Evolutionary conservation across 2,113 vertebrate genomes (phyloP).

Genomic region (Terrapene triunguis): DNA sequence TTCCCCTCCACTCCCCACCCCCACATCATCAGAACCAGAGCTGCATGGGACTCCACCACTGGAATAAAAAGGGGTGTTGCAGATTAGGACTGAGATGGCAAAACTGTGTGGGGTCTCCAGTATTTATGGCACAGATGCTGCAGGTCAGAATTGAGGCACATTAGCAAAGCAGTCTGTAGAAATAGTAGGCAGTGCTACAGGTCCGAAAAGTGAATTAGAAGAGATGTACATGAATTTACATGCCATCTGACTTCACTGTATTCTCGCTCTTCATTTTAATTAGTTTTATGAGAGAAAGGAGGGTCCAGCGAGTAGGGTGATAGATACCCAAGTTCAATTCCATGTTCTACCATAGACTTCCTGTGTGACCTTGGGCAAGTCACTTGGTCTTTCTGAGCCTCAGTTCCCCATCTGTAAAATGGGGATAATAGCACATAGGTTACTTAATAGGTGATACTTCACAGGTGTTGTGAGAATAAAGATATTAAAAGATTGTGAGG

Average conservation of each 20-base stretch:
- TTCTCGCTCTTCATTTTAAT: background rate
- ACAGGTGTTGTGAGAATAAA: background rate
- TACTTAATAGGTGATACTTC: background rate
- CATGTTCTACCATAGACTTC: background rate
- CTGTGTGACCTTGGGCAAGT: background rate
- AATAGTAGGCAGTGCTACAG: background rate
- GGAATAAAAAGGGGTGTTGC: background rate
- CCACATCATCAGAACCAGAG: background rate
- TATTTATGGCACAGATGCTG: background rate
- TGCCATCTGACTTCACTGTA: background rate
- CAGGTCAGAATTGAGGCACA: background rate
- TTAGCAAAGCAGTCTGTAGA: background rate
- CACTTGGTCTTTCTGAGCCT: background rate
- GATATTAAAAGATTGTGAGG: background rate
- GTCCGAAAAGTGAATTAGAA: background rate
- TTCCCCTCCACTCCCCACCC: rapidly evolving
- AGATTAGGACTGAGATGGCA: background rate
- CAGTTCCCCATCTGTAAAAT: background rate
- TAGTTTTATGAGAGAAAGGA: background rate
- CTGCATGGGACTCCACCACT: background rate
- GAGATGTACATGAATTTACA: background rate
- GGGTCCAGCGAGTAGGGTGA: background rate
- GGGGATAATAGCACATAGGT: background rate
- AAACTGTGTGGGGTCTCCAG: background rate
- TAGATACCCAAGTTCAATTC: background rate